Evolutionary conservation across 1,140 invertebrate species (phyloP).

Genomic region (Drosophila lacertosa): DNA sequence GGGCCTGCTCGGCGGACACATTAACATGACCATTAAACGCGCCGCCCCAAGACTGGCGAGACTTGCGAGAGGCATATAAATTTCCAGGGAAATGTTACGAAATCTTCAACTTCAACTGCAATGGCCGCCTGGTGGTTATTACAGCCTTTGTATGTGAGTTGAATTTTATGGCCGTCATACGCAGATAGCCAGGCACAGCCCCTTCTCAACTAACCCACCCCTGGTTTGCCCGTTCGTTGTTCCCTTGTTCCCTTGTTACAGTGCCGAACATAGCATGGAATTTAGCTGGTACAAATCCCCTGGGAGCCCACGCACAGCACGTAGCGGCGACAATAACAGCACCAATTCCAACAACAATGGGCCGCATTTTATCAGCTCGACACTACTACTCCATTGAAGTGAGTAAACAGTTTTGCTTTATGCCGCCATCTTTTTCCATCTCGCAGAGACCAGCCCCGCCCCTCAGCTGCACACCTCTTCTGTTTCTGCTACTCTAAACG

Average conservation of each 20-base stretch:
- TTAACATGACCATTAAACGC: slow-evolving; percentile 72
- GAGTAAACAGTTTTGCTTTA: slow-evolving; percentile 78
- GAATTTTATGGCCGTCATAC: slow-evolving; percentile 79
- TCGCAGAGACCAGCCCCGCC: not conserved
- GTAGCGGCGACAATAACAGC: slow-evolving; percentile 44
- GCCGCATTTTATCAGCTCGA: slow-evolving; percentile 64
- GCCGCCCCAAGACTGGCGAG: slow-evolving; percentile 21
- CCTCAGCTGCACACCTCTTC: not conserved
- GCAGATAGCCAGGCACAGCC: slow-evolving; percentile 59
- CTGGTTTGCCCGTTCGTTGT: not conserved
- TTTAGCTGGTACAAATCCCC: slow-evolving; percentile 74
- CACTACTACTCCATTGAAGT: slow-evolving; percentile 73
- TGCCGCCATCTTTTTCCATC: slow-evolving; percentile 24
- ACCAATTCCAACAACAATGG: slow-evolving; percentile 20
- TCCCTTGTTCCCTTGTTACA: slow-evolving; percentile 5
- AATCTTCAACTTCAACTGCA: slow-evolving; percentile 67
- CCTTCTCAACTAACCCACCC: slow-evolving; percentile 1
- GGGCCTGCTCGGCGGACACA: slow-evolving; percentile 24
- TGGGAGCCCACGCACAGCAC: slow-evolving; percentile 67
- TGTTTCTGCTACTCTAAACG: slow-evolving; percentile 27
- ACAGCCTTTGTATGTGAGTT: slow-evolving; percentile 60
- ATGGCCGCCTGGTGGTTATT: slow-evolving; percentile 76
- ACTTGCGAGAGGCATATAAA: slow-evolving; percentile 46
- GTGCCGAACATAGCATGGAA: slow-evolving; percentile 45
- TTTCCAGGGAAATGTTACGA: slow-evolving; percentile 58